Evolutionary conservation across 37 sponge, comb jelly and placozoan genomes (phyloP).

Genomic region (Ianthella basta): DNA sequence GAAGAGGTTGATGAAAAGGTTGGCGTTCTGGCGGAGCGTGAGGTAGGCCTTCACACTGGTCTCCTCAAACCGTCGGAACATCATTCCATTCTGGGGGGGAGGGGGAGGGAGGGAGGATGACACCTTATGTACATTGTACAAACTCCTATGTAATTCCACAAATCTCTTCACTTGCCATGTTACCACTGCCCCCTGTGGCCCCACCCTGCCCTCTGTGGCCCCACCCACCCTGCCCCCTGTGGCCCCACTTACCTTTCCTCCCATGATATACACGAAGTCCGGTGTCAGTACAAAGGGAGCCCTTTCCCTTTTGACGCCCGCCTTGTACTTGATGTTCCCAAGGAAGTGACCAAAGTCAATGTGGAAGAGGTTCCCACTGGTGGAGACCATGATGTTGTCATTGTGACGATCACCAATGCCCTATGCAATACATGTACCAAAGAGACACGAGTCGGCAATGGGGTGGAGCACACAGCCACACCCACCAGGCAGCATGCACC

Average conservation of each 20-base stretch:
- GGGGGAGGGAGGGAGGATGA: background rate
- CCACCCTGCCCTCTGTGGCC: background rate
- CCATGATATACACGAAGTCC: conserved; percentile 95
- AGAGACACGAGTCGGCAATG: background rate
- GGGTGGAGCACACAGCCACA: background rate
- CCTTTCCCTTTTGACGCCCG: conserved; percentile 87
- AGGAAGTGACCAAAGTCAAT: conserved; percentile 99
- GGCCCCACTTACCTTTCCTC: conserved; percentile 69
- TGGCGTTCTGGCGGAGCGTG: conserved; percentile 79
- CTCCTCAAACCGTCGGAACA: conserved; percentile 77
- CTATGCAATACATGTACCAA: conserved; percentile 9
- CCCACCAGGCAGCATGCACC: background rate
- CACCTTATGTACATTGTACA: too few relatives aligned
- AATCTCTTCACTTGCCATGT: too few relatives aligned
- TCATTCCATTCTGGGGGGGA: conserved; percentile 56
- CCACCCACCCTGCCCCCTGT: background rate
- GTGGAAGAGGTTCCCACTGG: conserved; percentile 91
- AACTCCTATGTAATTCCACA: too few relatives aligned
- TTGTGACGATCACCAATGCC: conserved; percentile 97
- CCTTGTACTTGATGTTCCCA: conserved; percentile 84
- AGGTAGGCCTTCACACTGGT: conserved; percentile 81
- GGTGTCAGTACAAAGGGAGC: conserved; percentile 98
- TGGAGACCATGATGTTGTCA: conserved; percentile 95
- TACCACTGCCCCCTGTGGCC: background rate
- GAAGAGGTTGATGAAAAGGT: conserved; percentile 90